Base-by-base conservation (phyloP, 1,140 invertebrate species). In the Melipona quadrifasciata region DNA sequence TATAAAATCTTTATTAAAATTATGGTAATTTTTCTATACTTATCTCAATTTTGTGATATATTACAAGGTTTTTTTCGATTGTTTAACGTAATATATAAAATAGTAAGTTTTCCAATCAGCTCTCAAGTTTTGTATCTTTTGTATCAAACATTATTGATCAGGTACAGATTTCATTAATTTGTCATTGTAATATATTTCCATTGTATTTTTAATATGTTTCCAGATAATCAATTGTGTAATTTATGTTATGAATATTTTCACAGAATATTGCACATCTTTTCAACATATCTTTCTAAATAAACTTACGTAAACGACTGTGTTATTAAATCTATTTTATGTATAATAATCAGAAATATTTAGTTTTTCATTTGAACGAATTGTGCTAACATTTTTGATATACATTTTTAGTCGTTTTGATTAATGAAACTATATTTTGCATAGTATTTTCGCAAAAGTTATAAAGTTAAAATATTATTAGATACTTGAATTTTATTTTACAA, bases 11-110 rank as follows among this genome's bases (percentile, higher is more conserved):
- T 72, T 76, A 16, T 86, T 83, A 61, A 86, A 31, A 47, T n/a
- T 57, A 67, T 65, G 68, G 85, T 87, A 24, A 71, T 80, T 82
- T 88, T 53, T 71, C 57, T 71, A 61, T 85, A n/a, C 39, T 75
- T 76, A 58, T 68, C 39, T 82, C 72, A 68, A 75, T 71, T 83
- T 76, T 31, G 68, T 72, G 68, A 70, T 64, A 68, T 81, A 78
- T 82, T 39, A 89, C 88, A 90, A 80, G 82, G 65, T 90, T 87
- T 74, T 47, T 85, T 85, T 68, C 74, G 85, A 85, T 72, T 80
- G 55, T 61, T 76, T 65, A 58, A 67, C 67, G 58, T 85, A 70
- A 89, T 81, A 19, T 79, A 79, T 79, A 68, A 61, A 76, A 77
- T 82, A 80, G 34, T 84, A 73, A 57, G 67, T 68, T 55, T 86